Evolutionary conservation across 2,888 invertebrate genomes (phyloP).

Genomic region (Orchesella flavescens): DNA sequence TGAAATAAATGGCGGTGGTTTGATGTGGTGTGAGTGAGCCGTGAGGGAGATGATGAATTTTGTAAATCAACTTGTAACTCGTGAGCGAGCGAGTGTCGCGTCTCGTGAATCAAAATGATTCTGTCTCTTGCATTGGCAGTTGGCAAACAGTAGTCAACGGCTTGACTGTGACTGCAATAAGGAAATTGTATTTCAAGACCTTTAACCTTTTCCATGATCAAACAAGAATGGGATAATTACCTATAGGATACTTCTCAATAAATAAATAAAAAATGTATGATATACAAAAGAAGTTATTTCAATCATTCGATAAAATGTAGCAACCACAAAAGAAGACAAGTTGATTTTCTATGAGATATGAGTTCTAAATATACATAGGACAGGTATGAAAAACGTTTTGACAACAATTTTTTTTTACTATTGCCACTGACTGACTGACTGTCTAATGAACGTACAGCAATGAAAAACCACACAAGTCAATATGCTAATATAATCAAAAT

Average conservation of each 20-base stretch:
- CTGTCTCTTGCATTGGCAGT: neutral
- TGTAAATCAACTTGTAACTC: neutral
- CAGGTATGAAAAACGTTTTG: neutral
- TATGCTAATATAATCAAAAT: slow-evolving; percentile 12
- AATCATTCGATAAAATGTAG: neutral
- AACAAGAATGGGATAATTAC: slow-evolving; percentile 32
- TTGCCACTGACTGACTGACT: too few relatives aligned
- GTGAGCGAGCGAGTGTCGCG: neutral
- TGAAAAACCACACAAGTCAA: slow-evolving; percentile 8
- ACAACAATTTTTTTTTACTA: neutral
- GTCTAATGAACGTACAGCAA: neutral
- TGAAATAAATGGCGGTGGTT: neutral
- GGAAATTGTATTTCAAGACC: slow-evolving; percentile 47
- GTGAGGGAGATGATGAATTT: slow-evolving; percentile 16
- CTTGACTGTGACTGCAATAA: slow-evolving; percentile 22
- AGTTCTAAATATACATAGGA: neutral
- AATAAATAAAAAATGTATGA: too few relatives aligned
- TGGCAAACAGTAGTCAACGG: neutral
- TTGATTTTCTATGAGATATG: too few relatives aligned
- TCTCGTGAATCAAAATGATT: neutral
- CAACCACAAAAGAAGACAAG: too few relatives aligned
- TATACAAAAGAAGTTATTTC: neutral
- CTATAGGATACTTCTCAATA: too few relatives aligned
- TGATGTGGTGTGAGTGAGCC: slow-evolving; percentile 20
- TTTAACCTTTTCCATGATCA: slow-evolving; percentile 54